Conservation (phyloP, 2,113 vertebrate species). For the Argyrosomus japonicus region DNA sequence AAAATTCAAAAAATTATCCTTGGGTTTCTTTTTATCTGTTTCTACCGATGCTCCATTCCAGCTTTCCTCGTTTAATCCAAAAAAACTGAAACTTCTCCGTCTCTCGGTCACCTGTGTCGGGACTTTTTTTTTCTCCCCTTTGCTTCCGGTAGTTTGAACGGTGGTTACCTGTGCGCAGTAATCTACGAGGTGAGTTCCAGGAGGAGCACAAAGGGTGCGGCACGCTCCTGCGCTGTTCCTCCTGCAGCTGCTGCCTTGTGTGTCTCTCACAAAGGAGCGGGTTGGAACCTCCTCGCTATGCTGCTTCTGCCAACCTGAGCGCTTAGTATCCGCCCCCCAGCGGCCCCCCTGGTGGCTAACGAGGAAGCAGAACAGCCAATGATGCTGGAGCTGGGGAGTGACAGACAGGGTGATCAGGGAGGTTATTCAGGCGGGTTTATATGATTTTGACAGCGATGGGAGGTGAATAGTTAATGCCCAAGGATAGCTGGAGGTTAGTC, state of each 20-base stretch:
- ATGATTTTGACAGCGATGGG: background rate
- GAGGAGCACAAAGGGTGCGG: slow-evolving; percentile 61
- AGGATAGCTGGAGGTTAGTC: background rate
- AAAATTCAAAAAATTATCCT: no score
- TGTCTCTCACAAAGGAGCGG: slow-evolving; percentile 32
- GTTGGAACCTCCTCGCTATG: background rate
- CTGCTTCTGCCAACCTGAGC: slow-evolving; percentile 45
- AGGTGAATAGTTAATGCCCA: background rate
- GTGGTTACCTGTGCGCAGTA: slow-evolving; percentile 59
- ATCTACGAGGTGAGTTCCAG: background rate
- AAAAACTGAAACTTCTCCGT: background rate
- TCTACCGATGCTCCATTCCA: background rate
- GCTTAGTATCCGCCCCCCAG: slow-evolving; percentile 9
- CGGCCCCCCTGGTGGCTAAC: background rate
- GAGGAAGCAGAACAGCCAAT: slow-evolving; percentile 37
- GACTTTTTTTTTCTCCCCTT: background rate
- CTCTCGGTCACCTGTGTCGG: slow-evolving; percentile 29
- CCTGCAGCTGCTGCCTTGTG: background rate
- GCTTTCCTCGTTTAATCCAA: background rate
- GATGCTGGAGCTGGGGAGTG: background rate
- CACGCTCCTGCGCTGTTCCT: background rate
- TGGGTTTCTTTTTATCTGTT: background rate
- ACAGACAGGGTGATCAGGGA: slow-evolving; percentile 9
- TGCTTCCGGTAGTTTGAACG: slow-evolving; percentile 32
- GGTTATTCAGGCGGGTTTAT: background rate